A percentile compares a stretch with the other conserved stretches of the same genome.
Evolutionary conservation across 2,797 vertebrate genomes (phyloP).

Genomic region (Esox masquinongy): DNA sequence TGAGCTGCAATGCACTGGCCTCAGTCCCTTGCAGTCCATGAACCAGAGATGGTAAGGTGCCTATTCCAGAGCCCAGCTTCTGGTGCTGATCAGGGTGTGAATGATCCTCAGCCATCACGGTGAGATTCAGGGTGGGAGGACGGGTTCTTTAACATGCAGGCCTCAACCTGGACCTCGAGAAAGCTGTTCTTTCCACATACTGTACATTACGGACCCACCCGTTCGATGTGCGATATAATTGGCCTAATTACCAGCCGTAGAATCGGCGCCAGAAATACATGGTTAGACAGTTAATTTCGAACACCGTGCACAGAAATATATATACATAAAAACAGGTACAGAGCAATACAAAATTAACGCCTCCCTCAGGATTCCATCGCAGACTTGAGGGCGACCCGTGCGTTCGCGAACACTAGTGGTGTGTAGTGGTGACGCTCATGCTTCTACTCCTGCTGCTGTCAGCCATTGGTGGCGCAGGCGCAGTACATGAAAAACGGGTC

Average conservation of each 20-base stretch:
- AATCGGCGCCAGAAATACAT: constrained; percentile 32
- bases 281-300: constrained; percentile 15
- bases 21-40: constrained; percentile 89
- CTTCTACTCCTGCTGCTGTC: constrained; percentile 50
- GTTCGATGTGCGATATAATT: constrained; percentile 37
- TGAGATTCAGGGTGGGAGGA: constrained; percentile 22
- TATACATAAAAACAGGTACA: constrained; percentile 23
- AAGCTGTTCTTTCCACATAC: constrained; percentile 63
- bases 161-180: constrained; percentile 79
- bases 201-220: constrained; percentile 72
- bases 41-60: constrained; percentile 81
- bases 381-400: constrained; percentile 43
- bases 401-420: constrained; percentile 51
- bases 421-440: constrained; percentile 47
- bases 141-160: constrained; percentile 65
- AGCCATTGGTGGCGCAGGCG: constrained; percentile 63
- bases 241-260: constrained; percentile 14
- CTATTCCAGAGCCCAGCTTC: constrained; percentile 70
- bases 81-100: constrained; percentile 71
- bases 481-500: constrained; percentile 36
- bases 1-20: constrained; percentile 88
- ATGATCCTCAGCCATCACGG: constrained; percentile 85
- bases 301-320: constrained; percentile 17
- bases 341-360: constrained; percentile 31
- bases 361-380: constrained; percentile 49